Conservation (phyloP, 2,797 vertebrate genomes). For the Fistularia commersonii region DNA sequence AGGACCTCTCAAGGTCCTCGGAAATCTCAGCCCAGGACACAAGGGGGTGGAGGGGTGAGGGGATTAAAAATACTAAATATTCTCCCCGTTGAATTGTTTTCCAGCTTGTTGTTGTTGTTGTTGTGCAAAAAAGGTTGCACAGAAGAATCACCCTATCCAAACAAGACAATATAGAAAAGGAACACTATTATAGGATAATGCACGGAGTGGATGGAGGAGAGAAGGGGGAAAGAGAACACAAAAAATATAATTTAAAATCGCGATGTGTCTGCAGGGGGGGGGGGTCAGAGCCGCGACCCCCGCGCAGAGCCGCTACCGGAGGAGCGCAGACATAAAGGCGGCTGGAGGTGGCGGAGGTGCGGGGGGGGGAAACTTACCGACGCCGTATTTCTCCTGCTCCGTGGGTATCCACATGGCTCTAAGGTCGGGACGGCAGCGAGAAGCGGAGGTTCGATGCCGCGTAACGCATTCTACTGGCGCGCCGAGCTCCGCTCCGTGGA, state of each 20-base stretch:
- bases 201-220: too few species aligned
- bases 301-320: too few species aligned
- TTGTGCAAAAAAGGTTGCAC: too few species aligned
- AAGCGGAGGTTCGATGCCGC: constrained; percentile 39
- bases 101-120: too few species aligned
- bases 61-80: too few species aligned
- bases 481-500: constrained; percentile 62
- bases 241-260: neutral
- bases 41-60: too few species aligned
- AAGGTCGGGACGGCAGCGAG: constrained; percentile 50
- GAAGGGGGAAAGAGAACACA: neutral
- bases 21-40: too few species aligned
- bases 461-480: constrained; percentile 68
- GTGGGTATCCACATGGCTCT: constrained; percentile 95
- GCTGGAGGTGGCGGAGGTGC: neutral
- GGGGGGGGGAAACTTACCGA: constrained; percentile 83
- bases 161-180: neutral
- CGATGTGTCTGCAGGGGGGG: constrained; percentile 8
- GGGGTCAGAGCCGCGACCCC: constrained; percentile 32
- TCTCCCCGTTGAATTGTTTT: too few species aligned
- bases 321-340: neutral
- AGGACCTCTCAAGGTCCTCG: constrained; percentile 23
- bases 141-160: too few species aligned
- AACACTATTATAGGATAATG: too few species aligned
- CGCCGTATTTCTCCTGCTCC: constrained; percentile 97